Evolutionary conservation across 2,797 vertebrate species (phyloP).

Genomic region (Neosilurus hyrtlii): DNA sequence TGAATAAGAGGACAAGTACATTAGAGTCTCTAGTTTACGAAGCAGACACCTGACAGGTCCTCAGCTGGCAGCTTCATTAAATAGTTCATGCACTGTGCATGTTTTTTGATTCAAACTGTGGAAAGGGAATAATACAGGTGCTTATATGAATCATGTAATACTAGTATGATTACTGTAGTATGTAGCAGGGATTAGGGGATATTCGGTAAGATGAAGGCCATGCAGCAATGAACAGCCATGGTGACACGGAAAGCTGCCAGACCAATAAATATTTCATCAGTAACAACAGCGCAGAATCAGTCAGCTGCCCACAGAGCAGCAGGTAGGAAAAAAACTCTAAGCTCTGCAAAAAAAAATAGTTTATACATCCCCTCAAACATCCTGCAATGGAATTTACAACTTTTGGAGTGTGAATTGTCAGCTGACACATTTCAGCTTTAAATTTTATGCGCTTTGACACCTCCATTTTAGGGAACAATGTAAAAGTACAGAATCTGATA

Average conservation of each 20-base stretch:
- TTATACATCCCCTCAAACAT: not conserved
- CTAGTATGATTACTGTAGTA: not conserved
- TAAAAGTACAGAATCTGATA: not conserved
- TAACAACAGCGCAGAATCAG: slow-evolving; percentile 59
- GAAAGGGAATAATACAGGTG: not conserved
- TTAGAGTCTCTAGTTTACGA: no score
- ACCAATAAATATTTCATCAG: slow-evolving; percentile 71
- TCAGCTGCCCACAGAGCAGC: slow-evolving; percentile 58
- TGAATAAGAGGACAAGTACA: no score
- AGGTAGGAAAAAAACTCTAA: not conserved
- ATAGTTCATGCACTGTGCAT: no score
- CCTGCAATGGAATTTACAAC: slow-evolving; percentile 1
- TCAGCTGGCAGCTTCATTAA: no score
- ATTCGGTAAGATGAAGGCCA: slow-evolving; percentile 36
- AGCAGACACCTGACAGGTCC: no score
- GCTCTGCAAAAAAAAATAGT: not conserved
- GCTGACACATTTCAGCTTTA: slow-evolving; percentile 9
- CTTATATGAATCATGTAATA: not conserved
- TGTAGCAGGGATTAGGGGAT: not conserved
- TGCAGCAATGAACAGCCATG: slow-evolving; percentile 40
- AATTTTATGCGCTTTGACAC: not conserved
- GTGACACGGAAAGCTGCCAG: slow-evolving; percentile 63
- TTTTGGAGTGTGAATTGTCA: slow-evolving; percentile 16
- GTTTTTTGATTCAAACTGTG: not conserved
- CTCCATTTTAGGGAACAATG: not conserved